phyloP scores from a whole-genome alignment of 2,888 invertebrate genomes.

The Drosophila mimetica region DNA sequence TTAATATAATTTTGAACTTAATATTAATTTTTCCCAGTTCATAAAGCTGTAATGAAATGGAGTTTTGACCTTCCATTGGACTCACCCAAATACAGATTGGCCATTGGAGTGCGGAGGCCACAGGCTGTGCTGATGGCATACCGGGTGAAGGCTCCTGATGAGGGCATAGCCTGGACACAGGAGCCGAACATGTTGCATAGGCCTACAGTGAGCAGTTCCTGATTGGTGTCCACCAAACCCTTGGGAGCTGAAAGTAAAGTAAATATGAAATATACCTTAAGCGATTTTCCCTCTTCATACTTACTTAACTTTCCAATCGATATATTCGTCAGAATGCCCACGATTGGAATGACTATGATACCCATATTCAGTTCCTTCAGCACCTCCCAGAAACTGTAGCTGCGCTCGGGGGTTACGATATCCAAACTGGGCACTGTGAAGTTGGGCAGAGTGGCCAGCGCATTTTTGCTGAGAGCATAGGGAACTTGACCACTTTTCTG shows the following conservation, averaged over 20 bases:
- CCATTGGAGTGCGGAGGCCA: slow-evolving; percentile 93
- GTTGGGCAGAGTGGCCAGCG: slow-evolving; percentile 89
- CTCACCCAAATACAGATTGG: slow-evolving; percentile 82
- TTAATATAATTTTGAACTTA: too few species aligned
- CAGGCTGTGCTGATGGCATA: slow-evolving; percentile 95
- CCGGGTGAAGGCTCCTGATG: slow-evolving; percentile 93
- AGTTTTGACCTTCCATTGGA: neutral
- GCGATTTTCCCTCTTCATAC: slow-evolving; percentile 72
- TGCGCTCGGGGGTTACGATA: slow-evolving; percentile 86
- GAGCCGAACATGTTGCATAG: slow-evolving; percentile 93
- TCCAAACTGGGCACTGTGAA: slow-evolving; percentile 88
- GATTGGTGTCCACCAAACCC: slow-evolving; percentile 91
- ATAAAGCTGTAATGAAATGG: neutral
- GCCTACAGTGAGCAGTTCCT: slow-evolving; percentile 95
- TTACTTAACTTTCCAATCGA: slow-evolving; percentile 97
- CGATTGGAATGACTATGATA: slow-evolving; percentile 91
- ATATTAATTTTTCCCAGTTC: neutral
- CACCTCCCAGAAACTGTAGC: slow-evolving; percentile 88
- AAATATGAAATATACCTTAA: neutral
- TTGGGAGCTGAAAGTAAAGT: slow-evolving; percentile 86
- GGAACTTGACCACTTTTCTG: slow-evolving; percentile 86
- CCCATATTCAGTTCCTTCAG: slow-evolving; percentile 90
- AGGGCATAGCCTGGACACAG: slow-evolving; percentile 94
- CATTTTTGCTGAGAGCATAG: slow-evolving; percentile 85
- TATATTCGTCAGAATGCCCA: slow-evolving; percentile 95